Evolutionary conservation across 2,888 invertebrate species (phyloP), one percentile per base, ranked within the genome.

Genomic region (Drepanosiphum platanoidis): DNA sequence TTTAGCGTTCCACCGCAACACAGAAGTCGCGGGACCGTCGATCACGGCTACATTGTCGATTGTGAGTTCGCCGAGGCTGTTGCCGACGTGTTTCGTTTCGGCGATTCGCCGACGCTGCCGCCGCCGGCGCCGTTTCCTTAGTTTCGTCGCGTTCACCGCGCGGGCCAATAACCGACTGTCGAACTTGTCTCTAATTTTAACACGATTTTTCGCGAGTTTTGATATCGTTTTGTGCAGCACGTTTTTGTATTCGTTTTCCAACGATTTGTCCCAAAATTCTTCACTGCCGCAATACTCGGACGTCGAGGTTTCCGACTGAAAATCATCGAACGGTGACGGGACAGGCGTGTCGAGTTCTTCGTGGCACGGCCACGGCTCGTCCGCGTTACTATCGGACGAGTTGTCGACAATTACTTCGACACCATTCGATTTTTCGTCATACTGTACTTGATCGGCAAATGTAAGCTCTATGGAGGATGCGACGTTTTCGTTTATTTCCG

Each of bases 241-340:
- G 22, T n/a, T 84, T 22, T 70, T 68, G 30, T 77, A 84, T 9
- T 84, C 84, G 7, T 77, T 70, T 58, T 84, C 84, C 8, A 84
- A 22, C 13, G 84, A 84, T 39, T 84, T 84, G n/a, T 84, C 84
- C 75, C 84, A 84, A 39, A 15, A 84, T 1, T 58, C 77, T 30
- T 39, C 52, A 3, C 27, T n/a, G 8, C 27, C 70, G 15, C 22
- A 36, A 22, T 84, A 7, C 4, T 77, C 66, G 0, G 68, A n/a
- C 1, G 68, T 39, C 30, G 46, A 4, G 9, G 11, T 30, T 9
- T 70, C 68, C n/a, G 52, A 52, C 27, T n/a, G 82, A 84, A 84
- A 70, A 42, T 66, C 84, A 5, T 68, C 52, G 22, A 32, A 66
- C 15, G 84, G 77, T 0, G 83, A 74, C n/a, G 82, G 82, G 13